Evolutionary conservation across 2,888 invertebrate genomes (phyloP).

Genomic region (Willowsia nigromaculata): DNA sequence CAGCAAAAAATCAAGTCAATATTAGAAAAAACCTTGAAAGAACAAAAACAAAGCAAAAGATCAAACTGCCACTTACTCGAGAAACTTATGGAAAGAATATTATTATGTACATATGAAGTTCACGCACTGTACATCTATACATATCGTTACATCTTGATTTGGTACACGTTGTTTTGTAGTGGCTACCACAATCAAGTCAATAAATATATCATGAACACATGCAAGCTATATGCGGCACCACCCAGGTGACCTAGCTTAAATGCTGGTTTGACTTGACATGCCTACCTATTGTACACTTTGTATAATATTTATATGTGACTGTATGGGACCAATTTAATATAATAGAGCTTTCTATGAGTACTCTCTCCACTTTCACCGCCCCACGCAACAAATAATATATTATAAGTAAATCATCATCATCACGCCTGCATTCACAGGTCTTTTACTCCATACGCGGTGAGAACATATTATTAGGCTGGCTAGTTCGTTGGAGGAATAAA

Average conservation of each 20-base stretch:
- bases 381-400: background rate
- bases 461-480: background rate
- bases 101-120: too few relatives aligned
- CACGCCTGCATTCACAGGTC: background rate
- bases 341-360: too few relatives aligned
- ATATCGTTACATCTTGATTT: background rate
- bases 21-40: background rate
- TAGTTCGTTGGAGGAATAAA: constrained; percentile 21
- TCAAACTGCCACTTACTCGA: constrained; percentile 16
- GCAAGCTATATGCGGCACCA: background rate
- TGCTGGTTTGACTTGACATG: background rate
- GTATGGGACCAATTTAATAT: too few relatives aligned
- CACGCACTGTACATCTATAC: too few relatives aligned
- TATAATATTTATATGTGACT: too few relatives aligned
- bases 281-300: too few relatives aligned
- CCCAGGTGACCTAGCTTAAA: constrained; percentile 24
- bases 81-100: background rate
- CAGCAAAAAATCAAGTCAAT: background rate
- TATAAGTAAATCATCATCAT: constrained; percentile 20
- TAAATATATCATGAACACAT: background rate
- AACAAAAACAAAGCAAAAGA: constrained; percentile 10
- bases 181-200: background rate
- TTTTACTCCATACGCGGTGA: background rate
- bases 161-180: constrained; percentile 17
- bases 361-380: background rate